Percentiles rank a stretch among this genome's conserved stretches.
Conservation (phyloP, 2,797 vertebrate genomes). For the Cirrhinus mrigala region DNA sequence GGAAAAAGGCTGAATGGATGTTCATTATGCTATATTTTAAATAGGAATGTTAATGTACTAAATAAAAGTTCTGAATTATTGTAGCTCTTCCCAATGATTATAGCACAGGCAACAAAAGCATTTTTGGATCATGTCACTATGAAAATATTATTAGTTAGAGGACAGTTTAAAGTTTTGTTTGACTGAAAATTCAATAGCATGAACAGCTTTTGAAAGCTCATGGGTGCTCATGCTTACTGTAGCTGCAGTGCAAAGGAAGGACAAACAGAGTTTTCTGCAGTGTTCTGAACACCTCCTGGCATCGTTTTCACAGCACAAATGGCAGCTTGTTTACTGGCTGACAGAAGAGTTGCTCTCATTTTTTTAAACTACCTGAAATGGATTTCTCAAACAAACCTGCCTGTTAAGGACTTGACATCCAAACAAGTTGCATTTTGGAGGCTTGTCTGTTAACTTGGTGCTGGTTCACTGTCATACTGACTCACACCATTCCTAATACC, state of each 20-base stretch:
- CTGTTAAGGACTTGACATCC: constrained; percentile 23
- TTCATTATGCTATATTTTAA: constrained; percentile 13
- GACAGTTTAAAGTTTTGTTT: not conserved
- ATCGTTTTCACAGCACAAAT: constrained; percentile 38
- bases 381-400: constrained; percentile 19
- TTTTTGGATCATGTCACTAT: not conserved
- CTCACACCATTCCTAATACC: not conserved
- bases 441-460: not conserved
- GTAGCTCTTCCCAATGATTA: not conserved
- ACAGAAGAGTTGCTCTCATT: constrained; percentile 19
- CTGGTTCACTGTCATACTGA: not conserved
- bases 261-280: constrained; percentile 12
- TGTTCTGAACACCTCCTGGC: constrained; percentile 32
- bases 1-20: constrained; percentile 26
- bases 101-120: constrained; percentile 17
- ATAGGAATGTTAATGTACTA: not conserved
- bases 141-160: not conserved
- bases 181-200: not conserved
- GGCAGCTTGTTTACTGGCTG: constrained; percentile 40
- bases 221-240: not conserved
- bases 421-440: constrained; percentile 24
- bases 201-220: constrained; percentile 14
- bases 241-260: constrained; percentile 19
- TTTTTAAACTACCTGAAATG: constrained; percentile 11
- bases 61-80: too few species aligned